These are phyloP conservation scores for Drosophila hydei DNA, from an alignment of 1,140 invertebrate species.

Conservation along the genomic window DNA sequence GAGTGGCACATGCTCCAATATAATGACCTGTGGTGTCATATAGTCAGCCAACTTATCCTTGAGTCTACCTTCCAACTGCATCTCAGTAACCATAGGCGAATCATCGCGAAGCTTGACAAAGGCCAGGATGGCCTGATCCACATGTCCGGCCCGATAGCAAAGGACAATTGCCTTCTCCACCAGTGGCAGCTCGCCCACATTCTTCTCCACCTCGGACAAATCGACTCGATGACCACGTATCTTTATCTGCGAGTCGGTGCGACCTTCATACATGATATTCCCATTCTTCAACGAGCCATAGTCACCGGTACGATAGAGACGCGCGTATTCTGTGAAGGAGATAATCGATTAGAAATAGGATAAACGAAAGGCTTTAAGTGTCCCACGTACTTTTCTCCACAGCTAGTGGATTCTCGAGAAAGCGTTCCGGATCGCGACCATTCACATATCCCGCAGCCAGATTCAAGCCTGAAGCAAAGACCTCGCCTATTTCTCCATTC, in stretches of 20 bases:
- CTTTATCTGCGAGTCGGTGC: conserved; percentile 94
- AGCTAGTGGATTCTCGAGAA: conserved; percentile 89
- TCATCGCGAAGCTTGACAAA: conserved; percentile 88
- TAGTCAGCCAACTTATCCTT: conserved; percentile 88
- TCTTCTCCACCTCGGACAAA: conserved; percentile 91
- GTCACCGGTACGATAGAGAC: conserved; percentile 92
- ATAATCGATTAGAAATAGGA: neutral
- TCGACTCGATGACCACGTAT: conserved; percentile 93
- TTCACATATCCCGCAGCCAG: conserved; percentile 92
- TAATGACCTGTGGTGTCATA: conserved; percentile 91
- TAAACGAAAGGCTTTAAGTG: no score
- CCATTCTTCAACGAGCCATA: conserved; percentile 91
- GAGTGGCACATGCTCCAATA: conserved; percentile 90
- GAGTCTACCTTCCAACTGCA: conserved; percentile 88
- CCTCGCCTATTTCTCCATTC: conserved; percentile 90
- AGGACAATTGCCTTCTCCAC: conserved; percentile 87
- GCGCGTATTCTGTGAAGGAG: conserved; percentile 85
- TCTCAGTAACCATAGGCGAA: conserved; percentile 84
- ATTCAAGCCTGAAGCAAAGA: conserved; percentile 91
- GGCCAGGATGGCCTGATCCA: conserved; percentile 89
- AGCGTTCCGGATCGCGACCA: conserved; percentile 88
- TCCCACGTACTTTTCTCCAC: conserved; percentile 86
- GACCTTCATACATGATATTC: conserved; percentile 90
- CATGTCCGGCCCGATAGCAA: conserved; percentile 90
- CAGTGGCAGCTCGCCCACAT: conserved; percentile 82